Base-by-base conservation (phyloP, 2,888 invertebrate genomes). In the Ichneumon xanthorius region DNA sequence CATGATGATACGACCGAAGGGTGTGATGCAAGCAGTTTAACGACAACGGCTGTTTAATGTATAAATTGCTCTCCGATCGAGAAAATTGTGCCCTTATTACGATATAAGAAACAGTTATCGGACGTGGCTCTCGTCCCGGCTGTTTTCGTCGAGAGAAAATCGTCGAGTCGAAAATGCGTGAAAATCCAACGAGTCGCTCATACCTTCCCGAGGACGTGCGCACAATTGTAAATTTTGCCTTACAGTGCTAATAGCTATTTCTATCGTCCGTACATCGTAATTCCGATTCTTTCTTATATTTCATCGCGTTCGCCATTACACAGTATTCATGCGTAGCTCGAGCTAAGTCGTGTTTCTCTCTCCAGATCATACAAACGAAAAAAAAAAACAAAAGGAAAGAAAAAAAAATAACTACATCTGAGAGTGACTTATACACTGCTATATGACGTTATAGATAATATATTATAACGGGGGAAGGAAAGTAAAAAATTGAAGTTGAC, bases 1-100 rank as follows among this genome's bases (percentile, higher is more conserved):
- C 83, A 98, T 98, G 98, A 98, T 98, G 98, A 98, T 98, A 92
- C 97, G 97, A 93, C 98, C 98, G 55, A 96, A 96, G 94, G 96
- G 96, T 82, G 95, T 95, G 88, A 92, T 95, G 84, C 93, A 93
- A 83, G 92, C 92, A 63, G 92, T 93, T 72, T 84, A 77, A 61
- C 45, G 55, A 55, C 22, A 75, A 37, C 19, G 40, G 50, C 33
- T 22, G 33, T 48, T 33, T n/a, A 68, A 83, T 65, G 19, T 22
- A 40, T 2, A 58, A 26, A 71, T 14, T 53, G 77, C 48, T 81
- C 53, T 61, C 72, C 68, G 72, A 82, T 65, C 65, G 63, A 80
- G 63, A 82, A 83, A 85, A 83, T 86, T 79, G 85, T 88, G 87
- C 87, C 81, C 86, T 89, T 84, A 75, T 87, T 88, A 88, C 50